These are phyloP conservation scores for Sebastes iracundus DNA, from an alignment of 2,797 vertebrate species.

Conservation along the genomic window DNA sequence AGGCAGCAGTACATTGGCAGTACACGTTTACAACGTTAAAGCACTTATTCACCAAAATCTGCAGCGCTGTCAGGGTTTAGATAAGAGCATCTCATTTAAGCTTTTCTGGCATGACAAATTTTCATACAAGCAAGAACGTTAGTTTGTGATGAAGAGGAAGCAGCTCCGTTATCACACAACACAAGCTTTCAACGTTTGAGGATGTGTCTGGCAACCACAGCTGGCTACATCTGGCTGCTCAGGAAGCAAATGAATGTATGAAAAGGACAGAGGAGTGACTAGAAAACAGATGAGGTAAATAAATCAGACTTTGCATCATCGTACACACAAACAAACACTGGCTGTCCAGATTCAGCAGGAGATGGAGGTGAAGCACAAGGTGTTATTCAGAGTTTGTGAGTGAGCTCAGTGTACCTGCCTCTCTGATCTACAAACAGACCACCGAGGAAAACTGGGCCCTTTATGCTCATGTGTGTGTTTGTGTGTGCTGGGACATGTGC, in stretches of 20 bases:
- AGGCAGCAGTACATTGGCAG: not conserved
- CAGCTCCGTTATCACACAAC: conserved; percentile 46
- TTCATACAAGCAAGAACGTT: conserved; percentile 12
- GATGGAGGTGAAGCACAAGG: conserved; percentile 30
- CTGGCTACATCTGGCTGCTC: not conserved
- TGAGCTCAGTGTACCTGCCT: conserved; percentile 45
- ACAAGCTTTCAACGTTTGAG: not conserved
- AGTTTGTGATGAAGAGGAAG: conserved; percentile 12
- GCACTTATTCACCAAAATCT: conserved; percentile 25
- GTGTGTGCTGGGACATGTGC: conserved; percentile 16
- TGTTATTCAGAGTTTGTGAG: conserved; percentile 35
- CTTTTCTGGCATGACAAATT: conserved; percentile 32
- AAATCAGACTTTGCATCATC: conserved; percentile 7
- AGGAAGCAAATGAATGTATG: not conserved
- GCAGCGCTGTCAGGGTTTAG: conserved; percentile 10
- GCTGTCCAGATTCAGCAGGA: conserved; percentile 4
- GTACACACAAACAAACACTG: conserved; percentile 9
- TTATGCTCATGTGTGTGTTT: conserved; percentile 1
- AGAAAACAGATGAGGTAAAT: conserved; percentile 8
- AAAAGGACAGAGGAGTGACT: not conserved
- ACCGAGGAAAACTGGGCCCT: conserved; percentile 6
- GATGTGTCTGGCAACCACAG: conserved; percentile 19
- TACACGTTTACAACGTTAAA: conserved; percentile 18
- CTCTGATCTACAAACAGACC: conserved; percentile 59
- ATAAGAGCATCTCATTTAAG: conserved; percentile 47